Base-by-base conservation (phyloP, 2,113 vertebrate species). In the Pitta sordida region DNA sequence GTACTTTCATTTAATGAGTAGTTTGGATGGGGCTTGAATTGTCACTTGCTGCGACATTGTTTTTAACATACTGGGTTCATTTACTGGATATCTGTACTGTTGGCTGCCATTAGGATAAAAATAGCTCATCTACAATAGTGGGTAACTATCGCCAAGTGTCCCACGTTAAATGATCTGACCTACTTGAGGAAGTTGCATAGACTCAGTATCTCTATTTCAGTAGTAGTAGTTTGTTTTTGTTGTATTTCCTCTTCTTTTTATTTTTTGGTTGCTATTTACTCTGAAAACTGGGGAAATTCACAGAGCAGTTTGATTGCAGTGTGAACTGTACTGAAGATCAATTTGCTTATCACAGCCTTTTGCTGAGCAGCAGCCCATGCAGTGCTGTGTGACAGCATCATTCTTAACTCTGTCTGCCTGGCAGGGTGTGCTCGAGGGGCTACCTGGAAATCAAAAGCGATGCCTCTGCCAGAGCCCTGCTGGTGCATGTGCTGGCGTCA, bases 11-110 rank as follows among this genome's bases (percentile, higher is more conserved):
- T 95, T 94, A 91, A 76, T 76, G 91, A 93, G 69, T 64, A 13
- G 43, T 89, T 88, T 88, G 73, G 88, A 92, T 86, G 56, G 43
- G 8, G 12, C 94, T 83, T 81, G 78, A 92, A 79, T 91, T 96
- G 69, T 94, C 14, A 36, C 37, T 96, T 86, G 27, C 49, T 82
- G 29, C 0, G 6, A 68, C 26, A 13, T 52, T 91, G 69, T 56
- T 94, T 94, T 89, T 91, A 76, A 43, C 46, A 10, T 59, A 44
- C 41, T 34, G 69, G 5, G 27, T 70, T 88, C 60, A 24, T 78
- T 95, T 96, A 74, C 46, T 90, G 83, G 71, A 30, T 88, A 39
- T 86, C 55, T 74, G n/a, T 74, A 16, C 13, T 55, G 39, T 83
- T 86, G 27, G 44, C 41, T 92, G 59, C 65, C 41, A 39, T 82